Percentiles rank a stretch among this genome's conserved stretches.
Conservation (phyloP, 2,113 vertebrate genomes). For the Laticauda colubrina region DNA sequence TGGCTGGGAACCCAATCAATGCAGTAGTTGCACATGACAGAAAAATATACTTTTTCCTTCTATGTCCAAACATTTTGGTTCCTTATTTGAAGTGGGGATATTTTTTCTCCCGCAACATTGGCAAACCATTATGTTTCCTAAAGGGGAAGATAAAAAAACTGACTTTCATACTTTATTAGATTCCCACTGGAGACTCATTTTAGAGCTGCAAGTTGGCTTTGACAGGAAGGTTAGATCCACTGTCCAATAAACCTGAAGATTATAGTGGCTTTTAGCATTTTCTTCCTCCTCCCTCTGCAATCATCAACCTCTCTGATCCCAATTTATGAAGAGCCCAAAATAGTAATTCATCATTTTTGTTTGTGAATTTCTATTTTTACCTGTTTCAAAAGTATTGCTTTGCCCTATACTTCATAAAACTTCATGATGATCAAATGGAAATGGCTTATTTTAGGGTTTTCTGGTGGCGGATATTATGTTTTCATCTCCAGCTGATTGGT, state of each 20-base stretch:
- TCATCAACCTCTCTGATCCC: conserved; percentile 17
- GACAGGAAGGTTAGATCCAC: conserved; percentile 22
- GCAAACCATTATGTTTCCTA: neutral
- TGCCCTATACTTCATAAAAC: conserved; percentile 16
- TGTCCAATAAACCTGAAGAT: conserved; percentile 27
- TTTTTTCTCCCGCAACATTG: neutral
- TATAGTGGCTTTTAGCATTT: neutral
- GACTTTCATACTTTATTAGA: conserved; percentile 8
- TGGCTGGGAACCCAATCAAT: neutral
- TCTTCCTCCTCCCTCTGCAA: neutral
- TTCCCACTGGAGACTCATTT: conserved; percentile 25
- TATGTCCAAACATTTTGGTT: neutral
- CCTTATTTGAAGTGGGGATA: neutral
- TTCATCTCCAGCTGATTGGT: neutral
- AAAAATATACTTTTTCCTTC: neutral
- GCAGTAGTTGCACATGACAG: neutral
- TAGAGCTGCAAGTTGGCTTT: conserved; percentile 2
- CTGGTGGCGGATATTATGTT: neutral
- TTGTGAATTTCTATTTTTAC: neutral
- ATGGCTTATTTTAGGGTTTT: neutral
- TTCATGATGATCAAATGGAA: neutral
- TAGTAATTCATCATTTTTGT: conserved; percentile 30
- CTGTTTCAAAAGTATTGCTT: conserved; percentile 31
- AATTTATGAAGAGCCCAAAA: conserved; percentile 31
- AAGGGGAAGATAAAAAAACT: neutral